Evolutionary conservation across 2,888 invertebrate species (phyloP), one percentile per base, ranked within the genome.

Genomic region (Pheosia tremula): DNA sequence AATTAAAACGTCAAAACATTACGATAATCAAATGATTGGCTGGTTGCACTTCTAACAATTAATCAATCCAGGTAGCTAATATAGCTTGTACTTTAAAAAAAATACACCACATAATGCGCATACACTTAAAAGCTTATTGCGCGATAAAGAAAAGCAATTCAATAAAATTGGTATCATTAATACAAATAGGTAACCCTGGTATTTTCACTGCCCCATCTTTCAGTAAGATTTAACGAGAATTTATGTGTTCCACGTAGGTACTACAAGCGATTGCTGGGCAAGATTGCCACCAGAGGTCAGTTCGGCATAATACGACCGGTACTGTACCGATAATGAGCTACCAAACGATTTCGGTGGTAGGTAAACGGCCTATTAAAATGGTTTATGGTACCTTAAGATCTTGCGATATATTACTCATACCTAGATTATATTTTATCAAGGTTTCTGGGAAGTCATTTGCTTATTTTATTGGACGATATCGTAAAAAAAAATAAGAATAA

Each of bases 251-350:
- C 54, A 43, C 39, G 50, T 61, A 56, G 38, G 38, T 24, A 6
- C 13, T 24, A n/a, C n/a, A n/a, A 60, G 57, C 41, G 76, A 69
- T 75, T 64, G 61, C 62, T 6, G 24, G 9, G 0, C 13, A 24
- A 52, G 63, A 63, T 63, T 60, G 45, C 10, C 10, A 24, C 37
- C 6, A 43, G 68, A 75, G 71, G 76, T 71, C 76, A 64, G 37
- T 24, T 0, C 58, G 49, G 64, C 59, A 72, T 66, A 74, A 74
- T 67, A 54, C 55, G 24, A 58, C 64, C 65, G 67, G 66, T 68
- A 62, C 60, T 61, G 52, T 43, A 47, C 58, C 45, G 52, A 61
- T 71, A 74, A 72, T 71, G 66, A 74, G 61, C 64, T 41, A 62
- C 66, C 66, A 68, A 68, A 74, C 64, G 60, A 61, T 52, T 47